Base-by-base conservation (phyloP, 2,113 vertebrate genomes). In the Chascanopsetta lugubris region DNA sequence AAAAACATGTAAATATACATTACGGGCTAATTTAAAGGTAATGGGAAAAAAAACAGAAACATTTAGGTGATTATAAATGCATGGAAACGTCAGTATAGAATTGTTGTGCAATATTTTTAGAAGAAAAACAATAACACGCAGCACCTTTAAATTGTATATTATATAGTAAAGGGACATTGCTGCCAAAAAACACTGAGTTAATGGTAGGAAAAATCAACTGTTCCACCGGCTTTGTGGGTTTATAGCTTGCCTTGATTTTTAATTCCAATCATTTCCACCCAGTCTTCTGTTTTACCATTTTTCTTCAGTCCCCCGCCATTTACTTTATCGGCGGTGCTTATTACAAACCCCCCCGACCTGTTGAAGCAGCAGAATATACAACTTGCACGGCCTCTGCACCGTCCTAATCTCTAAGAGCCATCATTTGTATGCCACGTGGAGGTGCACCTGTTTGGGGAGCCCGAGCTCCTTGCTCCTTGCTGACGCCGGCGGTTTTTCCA, bases 391-490 rank as follows among this genome's bases (percentile, higher is more conserved):
- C 61, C 61, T 84, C 64, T 77, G 84, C 85, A 78, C 56, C 75
- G 26, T 64, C 67, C 63, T 85, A 73, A 85, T 87, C 75, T 77
- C 73, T 65, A 64, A 67, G 68, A 83, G 77, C 43, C 42, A 71
- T 76, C 77, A 79, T 92, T 83, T 83, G 69, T 81, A 89, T 82
- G 80, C 80, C 67, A 74, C 40, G 17, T 76, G 54, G 29, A 85
- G 59, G 69, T 71, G 84, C 82, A 85, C 64, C 80, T 89, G 75
- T 81, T 78, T 53, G 61, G 83, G 69, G 75, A 84, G 54, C 57
- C 45, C n/a, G n/a, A n/a, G n/a, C n/a, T n/a, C n/a, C n/a, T 36
- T 29, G 54, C 53, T 70, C 62, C 55, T 69, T 70, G 82, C 86
- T 90, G 89, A 89, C 61, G 17, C 45, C 6, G 38, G 46, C 69